These are phyloP conservation scores for Drosophila pseudotalamancana DNA, from an alignment of 2,888 invertebrate species.

Conservation along the genomic window DNA sequence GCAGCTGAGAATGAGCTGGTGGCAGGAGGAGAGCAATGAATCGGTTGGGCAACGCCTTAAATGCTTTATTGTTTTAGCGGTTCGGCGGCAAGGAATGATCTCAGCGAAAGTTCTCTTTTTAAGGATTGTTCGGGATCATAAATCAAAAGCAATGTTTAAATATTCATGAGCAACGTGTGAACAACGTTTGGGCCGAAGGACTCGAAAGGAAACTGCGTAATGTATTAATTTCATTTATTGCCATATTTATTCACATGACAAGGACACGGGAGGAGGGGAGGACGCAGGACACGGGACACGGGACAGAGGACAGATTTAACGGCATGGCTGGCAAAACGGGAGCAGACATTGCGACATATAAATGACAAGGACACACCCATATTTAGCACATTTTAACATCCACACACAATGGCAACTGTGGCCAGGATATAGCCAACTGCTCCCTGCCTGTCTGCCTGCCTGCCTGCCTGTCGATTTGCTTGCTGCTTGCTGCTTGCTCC, in stretches of 20 bases:
- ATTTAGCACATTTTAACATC: conserved; percentile 80
- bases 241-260: conserved; percentile 74
- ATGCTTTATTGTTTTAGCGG: conserved; percentile 61
- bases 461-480: not conserved
- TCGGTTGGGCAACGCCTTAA: conserved; percentile 71
- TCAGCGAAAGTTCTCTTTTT: not conserved
- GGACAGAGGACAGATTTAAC: conserved; percentile 24
- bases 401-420: conserved; percentile 73
- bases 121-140: conserved; percentile 44
- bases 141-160: conserved; percentile 71
- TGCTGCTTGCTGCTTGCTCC: conserved; percentile 5
- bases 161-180: conserved; percentile 75
- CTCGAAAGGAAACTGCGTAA: conserved; percentile 47
- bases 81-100: not conserved
- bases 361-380: conserved; percentile 84
- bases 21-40: conserved; percentile 15
- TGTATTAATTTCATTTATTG: conserved; percentile 81
- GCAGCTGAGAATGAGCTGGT: not conserved
- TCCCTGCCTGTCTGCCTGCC: conserved; percentile 12
- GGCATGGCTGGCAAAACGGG: conserved; percentile 47
- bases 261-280: not conserved
- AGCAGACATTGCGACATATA: conserved; percentile 74
- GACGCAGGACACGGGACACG: not conserved
- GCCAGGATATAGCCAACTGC: conserved; percentile 44
- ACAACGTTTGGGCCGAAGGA: conserved; percentile 42